Conservation (phyloP, 2,797 vertebrate species). For the Diceros bicornis region DNA sequence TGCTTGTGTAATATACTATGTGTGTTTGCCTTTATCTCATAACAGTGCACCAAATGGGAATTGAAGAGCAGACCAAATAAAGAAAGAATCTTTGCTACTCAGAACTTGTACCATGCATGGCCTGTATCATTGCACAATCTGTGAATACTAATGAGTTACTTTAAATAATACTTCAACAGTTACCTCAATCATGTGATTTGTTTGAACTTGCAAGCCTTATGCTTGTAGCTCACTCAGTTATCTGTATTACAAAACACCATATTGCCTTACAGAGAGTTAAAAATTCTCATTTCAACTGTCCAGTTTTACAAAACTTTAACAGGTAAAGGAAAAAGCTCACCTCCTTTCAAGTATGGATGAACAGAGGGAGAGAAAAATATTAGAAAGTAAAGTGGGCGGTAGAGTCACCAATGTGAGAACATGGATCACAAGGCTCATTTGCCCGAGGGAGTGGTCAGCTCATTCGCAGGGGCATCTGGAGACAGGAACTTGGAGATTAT, state of each 20-base stretch:
- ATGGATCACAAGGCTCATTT: background rate
- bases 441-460: background rate
- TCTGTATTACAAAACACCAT: background rate
- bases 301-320: conserved; percentile 22
- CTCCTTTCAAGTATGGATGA: background rate
- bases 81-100: background rate
- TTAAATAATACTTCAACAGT: conserved; percentile 47
- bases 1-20: background rate
- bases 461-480: background rate
- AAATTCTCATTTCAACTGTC: background rate
- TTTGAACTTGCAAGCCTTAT: conserved; percentile 47
- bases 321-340: background rate
- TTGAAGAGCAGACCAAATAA: background rate
- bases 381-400: background rate
- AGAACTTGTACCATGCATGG: background rate
- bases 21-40: background rate
- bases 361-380: background rate
- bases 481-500: background rate
- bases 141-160: conserved; percentile 50
- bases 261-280: background rate
- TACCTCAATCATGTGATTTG: conserved; percentile 45
- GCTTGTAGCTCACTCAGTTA: background rate
- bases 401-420: background rate
- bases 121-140: background rate
- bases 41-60: background rate